Percentiles rank a stretch among this genome's conserved stretches.
Evolutionary conservation across 1,140 invertebrate species (phyloP).

Genomic region (Plectus sambesii): DNA sequence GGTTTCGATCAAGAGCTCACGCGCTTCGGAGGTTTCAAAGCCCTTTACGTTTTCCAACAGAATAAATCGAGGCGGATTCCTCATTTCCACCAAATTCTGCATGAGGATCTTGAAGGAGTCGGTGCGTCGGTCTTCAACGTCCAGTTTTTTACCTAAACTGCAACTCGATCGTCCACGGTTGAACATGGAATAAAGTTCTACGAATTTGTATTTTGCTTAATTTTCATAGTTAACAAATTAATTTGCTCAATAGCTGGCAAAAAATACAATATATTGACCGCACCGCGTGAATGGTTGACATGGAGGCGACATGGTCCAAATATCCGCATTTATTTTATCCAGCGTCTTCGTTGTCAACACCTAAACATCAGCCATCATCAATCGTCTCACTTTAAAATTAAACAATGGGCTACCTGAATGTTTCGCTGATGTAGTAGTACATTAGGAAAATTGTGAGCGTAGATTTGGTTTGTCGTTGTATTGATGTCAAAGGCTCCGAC

Average conservation of each 20-base stretch:
- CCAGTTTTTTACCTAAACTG: too few relatives aligned
- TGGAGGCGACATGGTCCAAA: constrained; percentile 84
- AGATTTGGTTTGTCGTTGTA: constrained; percentile 70
- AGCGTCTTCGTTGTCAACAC: constrained; percentile 58
- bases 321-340: constrained; percentile 58
- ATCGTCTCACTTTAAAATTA: not conserved
- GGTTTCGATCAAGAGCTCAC: constrained; percentile 57
- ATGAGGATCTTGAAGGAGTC: too few relatives aligned
- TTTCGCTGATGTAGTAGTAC: constrained; percentile 59
- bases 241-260: constrained; percentile 9
- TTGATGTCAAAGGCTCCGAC: constrained; percentile 77
- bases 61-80: constrained; percentile 59
- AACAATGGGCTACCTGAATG: constrained; percentile 58
- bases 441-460: constrained; percentile 66
- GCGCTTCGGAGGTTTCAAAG: constrained; percentile 70
- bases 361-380: constrained; percentile 20
- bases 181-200: constrained; percentile 60
- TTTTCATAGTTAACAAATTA: constrained; percentile 42
- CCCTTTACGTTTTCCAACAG: constrained; percentile 85
- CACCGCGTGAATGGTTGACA: constrained; percentile 85
- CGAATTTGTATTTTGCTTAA: constrained; percentile 57
- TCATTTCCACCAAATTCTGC: constrained; percentile 46
- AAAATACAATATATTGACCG: constrained; percentile 40
- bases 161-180: too few relatives aligned
- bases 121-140: too few relatives aligned